Evolutionary conservation across 2,888 invertebrate species (phyloP), one percentile per base, ranked within the genome.

Genomic region (Phrixothrix hirtus): DNA sequence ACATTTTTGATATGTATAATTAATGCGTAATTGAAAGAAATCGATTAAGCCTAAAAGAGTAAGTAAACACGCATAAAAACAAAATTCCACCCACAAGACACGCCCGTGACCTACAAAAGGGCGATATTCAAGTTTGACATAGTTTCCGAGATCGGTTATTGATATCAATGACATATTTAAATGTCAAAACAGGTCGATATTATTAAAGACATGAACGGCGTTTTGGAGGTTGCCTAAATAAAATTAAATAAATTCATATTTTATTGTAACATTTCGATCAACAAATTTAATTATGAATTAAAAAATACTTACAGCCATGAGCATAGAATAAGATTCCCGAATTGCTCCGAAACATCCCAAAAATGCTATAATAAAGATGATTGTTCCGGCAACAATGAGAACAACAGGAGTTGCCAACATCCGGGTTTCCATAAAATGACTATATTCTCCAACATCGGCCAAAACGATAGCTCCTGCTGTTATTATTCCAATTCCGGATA

Each of bases 281-380:
- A 21, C 3, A 21, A 21, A 21, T 5, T 21, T 7, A 5, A 21
- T 21, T 21, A 5, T 5, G 7, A 21, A 21, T 21, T 21, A 21
- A 21, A 36, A 25, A 17, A n/a, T 64, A 81, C 85, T 84, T 77
- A 91, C 91, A 70, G 88, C 84, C 75, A 93, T 89, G 37, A 94
- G 85, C 76, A 95, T 83, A 74, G 88, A 86, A 63, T 92, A 89
- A 75, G 91, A 92, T 74, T 96, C 95, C 64, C 85, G 85, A 65
- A 93, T 80, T 3, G 95, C 95, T 16, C 96, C 96, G 67, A 92
- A 89, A 76, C 95, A 95, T 29, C 95, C 96, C 66, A 96, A 84
- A 59, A 91, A 87, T 0, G 95, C 93, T 30, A 96, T 87, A 52
- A 92, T 78, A 67, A 95, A 87, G 74, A 95, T 87, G 54, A 95